phyloP scores from a whole-genome alignment of 2,888 invertebrate genomes.

The Aquatica leii region DNA sequence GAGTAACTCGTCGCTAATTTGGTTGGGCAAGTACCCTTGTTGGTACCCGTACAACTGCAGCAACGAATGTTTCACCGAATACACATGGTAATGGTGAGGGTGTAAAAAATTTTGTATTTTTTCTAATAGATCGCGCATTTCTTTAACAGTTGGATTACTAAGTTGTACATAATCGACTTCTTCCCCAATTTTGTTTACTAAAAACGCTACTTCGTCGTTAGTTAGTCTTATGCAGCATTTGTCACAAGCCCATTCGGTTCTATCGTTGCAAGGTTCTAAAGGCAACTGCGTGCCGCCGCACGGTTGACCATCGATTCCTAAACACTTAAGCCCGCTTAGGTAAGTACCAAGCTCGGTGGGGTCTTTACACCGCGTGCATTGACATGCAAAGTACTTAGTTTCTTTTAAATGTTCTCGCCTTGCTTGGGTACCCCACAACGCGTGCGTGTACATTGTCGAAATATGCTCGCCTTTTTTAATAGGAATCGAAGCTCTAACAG shows the following conservation, averaged over 20 bases:
- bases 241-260: conserved; percentile 80
- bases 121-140: conserved; percentile 70
- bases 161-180: conserved; percentile 75
- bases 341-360: conserved; percentile 83
- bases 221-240: conserved; percentile 73
- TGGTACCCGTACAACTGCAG: conserved; percentile 82
- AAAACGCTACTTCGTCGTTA: conserved; percentile 70
- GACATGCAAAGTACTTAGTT: conserved; percentile 82
- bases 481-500: conserved; percentile 71
- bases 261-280: conserved; percentile 72
- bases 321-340: conserved; percentile 74
- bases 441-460: conserved; percentile 87
- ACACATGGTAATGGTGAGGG: conserved; percentile 84
- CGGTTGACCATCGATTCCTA: conserved; percentile 61
- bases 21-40: conserved; percentile 64
- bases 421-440: conserved; percentile 85
- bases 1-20: conserved; percentile 67
- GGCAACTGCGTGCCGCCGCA: conserved; percentile 73
- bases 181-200: conserved; percentile 77
- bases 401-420: conserved; percentile 79
- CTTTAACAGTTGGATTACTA: conserved; percentile 68
- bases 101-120: conserved; percentile 80
- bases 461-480: conserved; percentile 78
- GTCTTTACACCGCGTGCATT: conserved; percentile 77
- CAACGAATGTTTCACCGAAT: conserved; percentile 82